Conservation (phyloP, 2,888 invertebrate species). For the Anticlea derivata region DNA sequence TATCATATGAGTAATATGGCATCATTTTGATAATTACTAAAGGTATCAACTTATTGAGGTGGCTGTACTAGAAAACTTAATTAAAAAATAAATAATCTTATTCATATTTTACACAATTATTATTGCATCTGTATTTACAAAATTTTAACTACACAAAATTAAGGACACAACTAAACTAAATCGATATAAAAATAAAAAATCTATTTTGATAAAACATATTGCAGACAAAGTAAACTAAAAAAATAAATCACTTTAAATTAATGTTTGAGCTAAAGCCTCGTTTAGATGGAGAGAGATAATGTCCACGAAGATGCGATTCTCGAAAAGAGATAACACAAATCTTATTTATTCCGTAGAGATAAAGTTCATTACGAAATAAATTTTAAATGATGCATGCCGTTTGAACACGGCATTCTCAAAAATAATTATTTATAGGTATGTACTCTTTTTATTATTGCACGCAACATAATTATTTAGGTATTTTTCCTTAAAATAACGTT, state of each 20-base stretch:
- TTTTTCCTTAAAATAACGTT: background rate
- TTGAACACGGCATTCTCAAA: background rate
- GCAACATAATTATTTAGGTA: background rate
- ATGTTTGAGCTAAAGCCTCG: background rate
- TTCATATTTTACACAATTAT: slow-evolving; percentile 20
- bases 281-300: too few relatives aligned
- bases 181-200: slow-evolving; percentile 9
- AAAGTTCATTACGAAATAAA: too few relatives aligned
- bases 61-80: slow-evolving; percentile 20
- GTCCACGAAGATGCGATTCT: too few relatives aligned
- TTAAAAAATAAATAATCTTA: slow-evolving; percentile 35
- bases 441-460: slow-evolving; percentile 1
- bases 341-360: too few relatives aligned
- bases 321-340: too few relatives aligned
- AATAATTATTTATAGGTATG: background rate
- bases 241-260: background rate
- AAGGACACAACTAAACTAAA: slow-evolving; percentile 4
- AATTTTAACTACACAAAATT: slow-evolving; percentile 7
- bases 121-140: slow-evolving; percentile 29
- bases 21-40: too few relatives aligned
- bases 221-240: background rate
- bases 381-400: too few relatives aligned
- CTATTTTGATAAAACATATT: background rate
- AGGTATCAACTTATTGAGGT: too few relatives aligned
- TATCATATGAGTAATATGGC: too few relatives aligned